Conservation (phyloP, 2,888 invertebrate species). For the Melangyna quadrimaculata region DNA sequence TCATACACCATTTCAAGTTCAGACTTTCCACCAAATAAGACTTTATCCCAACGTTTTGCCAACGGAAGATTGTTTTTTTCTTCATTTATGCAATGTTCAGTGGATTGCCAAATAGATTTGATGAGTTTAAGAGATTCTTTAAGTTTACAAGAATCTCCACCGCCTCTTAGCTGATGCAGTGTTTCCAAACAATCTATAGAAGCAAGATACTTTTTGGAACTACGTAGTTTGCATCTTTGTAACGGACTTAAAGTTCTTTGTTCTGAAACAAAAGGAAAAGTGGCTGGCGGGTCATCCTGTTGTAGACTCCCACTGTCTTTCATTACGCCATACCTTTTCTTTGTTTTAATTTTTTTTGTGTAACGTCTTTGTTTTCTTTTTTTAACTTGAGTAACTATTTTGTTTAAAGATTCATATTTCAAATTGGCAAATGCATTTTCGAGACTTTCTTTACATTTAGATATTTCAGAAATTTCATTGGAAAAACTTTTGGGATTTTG, state of each 20-base stretch:
- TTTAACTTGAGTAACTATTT: constrained; percentile 3
- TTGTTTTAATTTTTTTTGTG: neutral
- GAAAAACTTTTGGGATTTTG: neutral
- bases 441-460: constrained; percentile 10
- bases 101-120: constrained; percentile 75
- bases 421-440: constrained; percentile 29
- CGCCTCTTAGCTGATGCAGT: constrained; percentile 62
- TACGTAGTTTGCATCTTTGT: constrained; percentile 13
- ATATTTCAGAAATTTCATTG: constrained; percentile 2
- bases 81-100: constrained; percentile 70
- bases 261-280: neutral
- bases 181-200: constrained; percentile 22
- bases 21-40: constrained; percentile 75
- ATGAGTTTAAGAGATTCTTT: constrained; percentile 59
- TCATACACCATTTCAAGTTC: constrained; percentile 44
- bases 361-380: constrained; percentile 17
- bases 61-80: constrained; percentile 36
- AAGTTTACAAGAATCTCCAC: constrained; percentile 56
- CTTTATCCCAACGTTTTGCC: constrained; percentile 75
- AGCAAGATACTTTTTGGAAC: constrained; percentile 36
- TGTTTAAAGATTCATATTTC: constrained; percentile 1
- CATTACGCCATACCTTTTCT: neutral
- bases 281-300: neutral
- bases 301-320: neutral
- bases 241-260: neutral